These are phyloP conservation scores for Candidula unifasciata DNA, from an alignment of 2,888 invertebrate species.

Conservation along the genomic window DNA sequence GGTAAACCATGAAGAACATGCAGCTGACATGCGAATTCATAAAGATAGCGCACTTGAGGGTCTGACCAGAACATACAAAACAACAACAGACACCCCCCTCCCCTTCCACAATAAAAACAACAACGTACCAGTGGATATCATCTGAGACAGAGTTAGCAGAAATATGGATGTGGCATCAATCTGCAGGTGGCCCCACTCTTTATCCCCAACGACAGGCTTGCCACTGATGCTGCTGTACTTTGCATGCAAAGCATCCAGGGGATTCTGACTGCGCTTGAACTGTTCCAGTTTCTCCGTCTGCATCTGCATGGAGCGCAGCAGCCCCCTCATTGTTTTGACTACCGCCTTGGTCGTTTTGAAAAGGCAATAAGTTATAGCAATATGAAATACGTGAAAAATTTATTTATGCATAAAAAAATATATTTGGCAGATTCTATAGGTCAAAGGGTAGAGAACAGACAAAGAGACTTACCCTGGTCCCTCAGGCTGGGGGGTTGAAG, in stretches of 20 bases:
- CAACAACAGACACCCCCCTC: too few relatives aligned
- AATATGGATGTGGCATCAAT: constrained; percentile 98
- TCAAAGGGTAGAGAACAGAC: too few relatives aligned
- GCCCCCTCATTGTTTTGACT: constrained; percentile 84
- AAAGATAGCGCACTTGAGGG: too few relatives aligned
- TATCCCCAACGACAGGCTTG: constrained; percentile 93
- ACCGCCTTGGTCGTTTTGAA: constrained; percentile 68
- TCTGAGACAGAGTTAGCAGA: constrained; percentile 95
- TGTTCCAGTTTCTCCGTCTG: constrained; percentile 98
- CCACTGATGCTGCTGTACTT: constrained; percentile 95
- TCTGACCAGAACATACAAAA: too few relatives aligned
- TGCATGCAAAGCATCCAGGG: constrained; percentile 96
- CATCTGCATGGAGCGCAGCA: constrained; percentile 98
- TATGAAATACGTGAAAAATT: too few relatives aligned
- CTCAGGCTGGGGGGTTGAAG: too few relatives aligned
- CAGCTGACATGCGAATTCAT: too few relatives aligned
- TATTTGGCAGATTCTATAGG: too few relatives aligned
- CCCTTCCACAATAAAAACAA: too few relatives aligned
- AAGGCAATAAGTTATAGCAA: too few relatives aligned
- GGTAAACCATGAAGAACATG: too few relatives aligned
- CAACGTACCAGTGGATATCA: constrained; percentile 91
- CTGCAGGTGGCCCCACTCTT: constrained; percentile 98
- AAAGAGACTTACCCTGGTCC: too few relatives aligned
- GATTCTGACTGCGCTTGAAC: constrained; percentile 92
- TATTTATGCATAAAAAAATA: not conserved